Percentiles rank a stretch among this genome's conserved stretches.
Evolutionary conservation across 2,113 vertebrate genomes (phyloP).

Genomic region (Mesocricetus auratus): DNA sequence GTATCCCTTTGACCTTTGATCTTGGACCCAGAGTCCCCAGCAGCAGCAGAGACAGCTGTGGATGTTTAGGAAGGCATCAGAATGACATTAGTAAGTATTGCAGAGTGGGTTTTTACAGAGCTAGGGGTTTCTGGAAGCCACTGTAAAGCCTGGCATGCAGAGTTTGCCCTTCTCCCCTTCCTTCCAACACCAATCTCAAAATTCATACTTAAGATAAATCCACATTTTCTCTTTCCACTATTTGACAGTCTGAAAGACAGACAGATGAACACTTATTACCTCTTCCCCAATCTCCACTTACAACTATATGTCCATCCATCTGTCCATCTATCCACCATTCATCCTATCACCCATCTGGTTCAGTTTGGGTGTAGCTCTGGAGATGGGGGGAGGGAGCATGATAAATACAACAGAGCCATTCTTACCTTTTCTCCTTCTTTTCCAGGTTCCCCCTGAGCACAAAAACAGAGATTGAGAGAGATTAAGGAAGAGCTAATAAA

Average conservation of each 20-base stretch:
- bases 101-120: background rate
- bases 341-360: background rate
- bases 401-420: conserved; percentile 47
- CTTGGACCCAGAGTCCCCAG: conserved; percentile 55
- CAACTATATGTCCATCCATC: background rate
- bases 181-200: conserved; percentile 9
- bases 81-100: background rate
- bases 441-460: conserved; percentile 95
- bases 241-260: background rate
- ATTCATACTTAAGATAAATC: background rate
- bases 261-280: background rate
- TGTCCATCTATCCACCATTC: too few relatives aligned
- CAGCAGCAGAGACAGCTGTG: background rate
- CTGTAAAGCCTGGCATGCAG: background rate
- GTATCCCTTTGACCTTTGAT: conserved; percentile 51
- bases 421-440: conserved; percentile 97
- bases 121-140: background rate
- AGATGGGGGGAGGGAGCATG: background rate
- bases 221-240: conserved; percentile 17
- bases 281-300: too few relatives aligned
- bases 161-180: background rate
- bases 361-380: background rate
- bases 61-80: background rate
- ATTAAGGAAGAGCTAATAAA: conserved; percentile 3
- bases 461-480: conserved; percentile 68